Base-by-base conservation (phyloP, 2,888 invertebrate species). In the Schizaphis graminum region DNA sequence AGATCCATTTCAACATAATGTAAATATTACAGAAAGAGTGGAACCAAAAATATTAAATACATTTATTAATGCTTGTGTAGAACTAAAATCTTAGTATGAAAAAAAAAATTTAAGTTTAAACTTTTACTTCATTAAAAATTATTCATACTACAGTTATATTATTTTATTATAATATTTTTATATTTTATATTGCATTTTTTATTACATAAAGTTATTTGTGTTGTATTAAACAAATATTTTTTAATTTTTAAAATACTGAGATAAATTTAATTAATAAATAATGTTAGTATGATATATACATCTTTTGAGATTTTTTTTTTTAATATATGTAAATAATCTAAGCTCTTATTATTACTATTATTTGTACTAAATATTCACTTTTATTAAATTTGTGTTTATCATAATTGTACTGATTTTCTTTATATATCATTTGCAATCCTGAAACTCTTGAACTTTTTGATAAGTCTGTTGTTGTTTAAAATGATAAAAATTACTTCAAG, bases 1-100 rank as follows among this genome's bases (percentile, higher is more conserved):
- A 93, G 93, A 93, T 93, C 93, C 93, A 85, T 90, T 93, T 93
- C 93, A 93, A 93, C 93, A 93, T 49, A 93, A 93, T 86, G 49
- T 35, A 85, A 93, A 93, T 90, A 93, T 93, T 86, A 90, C 89
- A 47, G 93, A 85, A 16, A 90, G 93, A 93, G 93, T 93, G 21
- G 90, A 61, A 35, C 77, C 93, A 41, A 93, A 90, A 93, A 61
- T 93, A 41, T 93, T 93, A 67, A 56, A 90, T 7, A 93, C 86
- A 90, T 93, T 93, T 90, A 90, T 93, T 28, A 85, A 90, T 47
- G 35, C 61, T 49, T 93, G 93, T 90, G 47, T 5, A 93, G 26
- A 67, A 89, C 3, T 89, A 49, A 89, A 84, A 41, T 3, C 8
- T 47, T 53, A 88, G 47, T 3, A 57, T 3, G 49, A 13, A 61